These are phyloP conservation scores for Xenops minutus DNA, from an alignment of 2,797 vertebrate species.

Conservation along the genomic window DNA sequence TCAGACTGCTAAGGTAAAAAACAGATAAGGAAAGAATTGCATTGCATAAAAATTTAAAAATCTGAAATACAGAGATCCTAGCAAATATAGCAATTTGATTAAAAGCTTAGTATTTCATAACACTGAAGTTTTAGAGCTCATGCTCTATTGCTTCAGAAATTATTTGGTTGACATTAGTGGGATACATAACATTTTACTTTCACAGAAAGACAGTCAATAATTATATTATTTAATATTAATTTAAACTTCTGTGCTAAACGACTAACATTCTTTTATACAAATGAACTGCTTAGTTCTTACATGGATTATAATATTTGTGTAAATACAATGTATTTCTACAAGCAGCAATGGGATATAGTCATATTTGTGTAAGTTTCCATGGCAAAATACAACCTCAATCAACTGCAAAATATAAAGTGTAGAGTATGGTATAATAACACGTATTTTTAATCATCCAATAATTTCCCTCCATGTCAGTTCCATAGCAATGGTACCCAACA, in stretches of 20 bases:
- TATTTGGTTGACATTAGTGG: slow-evolving; percentile 8
- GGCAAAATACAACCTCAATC: neutral
- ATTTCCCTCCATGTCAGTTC: neutral
- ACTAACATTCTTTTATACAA: slow-evolving; percentile 31
- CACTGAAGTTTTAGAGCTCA: slow-evolving; percentile 29
- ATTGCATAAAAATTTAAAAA: neutral
- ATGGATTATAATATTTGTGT: slow-evolving; percentile 18
- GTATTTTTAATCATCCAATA: neutral
- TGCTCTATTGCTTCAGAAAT: slow-evolving; percentile 39
- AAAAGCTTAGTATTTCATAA: slow-evolving; percentile 63
- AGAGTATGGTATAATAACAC: neutral
- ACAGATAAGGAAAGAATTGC: neutral
- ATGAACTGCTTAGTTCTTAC: slow-evolving; percentile 1
- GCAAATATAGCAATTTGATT: slow-evolving; percentile 52
- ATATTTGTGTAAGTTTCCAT: neutral
- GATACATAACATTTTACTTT: slow-evolving; percentile 24
- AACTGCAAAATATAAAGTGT: neutral
- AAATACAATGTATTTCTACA: neutral
- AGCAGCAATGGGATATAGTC: neutral
- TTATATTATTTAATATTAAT: neutral
- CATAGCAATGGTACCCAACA: neutral
- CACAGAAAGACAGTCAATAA: slow-evolving; percentile 42
- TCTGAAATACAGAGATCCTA: neutral
- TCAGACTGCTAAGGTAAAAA: neutral
- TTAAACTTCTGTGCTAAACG: neutral